A percentile compares a stretch with the other conserved stretches of the same genome.
Evolutionary conservation across 2,797 vertebrate species (phyloP).

Genomic region (Etheostoma nigrum): DNA sequence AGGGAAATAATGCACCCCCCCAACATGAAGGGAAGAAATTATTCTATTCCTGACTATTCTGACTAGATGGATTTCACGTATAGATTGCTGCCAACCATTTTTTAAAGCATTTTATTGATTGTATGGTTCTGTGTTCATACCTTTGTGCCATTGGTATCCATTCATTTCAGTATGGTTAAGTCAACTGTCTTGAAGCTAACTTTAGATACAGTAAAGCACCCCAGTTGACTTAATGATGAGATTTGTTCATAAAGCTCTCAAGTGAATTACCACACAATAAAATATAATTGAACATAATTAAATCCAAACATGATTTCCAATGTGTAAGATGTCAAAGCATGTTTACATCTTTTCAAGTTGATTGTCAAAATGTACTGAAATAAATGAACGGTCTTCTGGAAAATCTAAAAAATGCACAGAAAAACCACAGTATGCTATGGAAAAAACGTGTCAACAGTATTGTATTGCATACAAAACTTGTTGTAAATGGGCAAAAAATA

Average conservation of each 20-base stretch:
- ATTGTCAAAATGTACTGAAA: background rate
- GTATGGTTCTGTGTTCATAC: background rate
- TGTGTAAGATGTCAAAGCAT: background rate
- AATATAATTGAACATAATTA: background rate
- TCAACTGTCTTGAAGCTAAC: background rate
- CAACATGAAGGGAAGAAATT: slow-evolving; percentile 54
- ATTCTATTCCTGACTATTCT: slow-evolving; percentile 46
- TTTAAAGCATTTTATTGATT: background rate
- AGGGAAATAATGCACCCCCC: slow-evolving; percentile 64
- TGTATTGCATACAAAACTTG: background rate
- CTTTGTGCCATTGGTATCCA: background rate
- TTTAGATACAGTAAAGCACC: background rate
- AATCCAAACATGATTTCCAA: background rate
- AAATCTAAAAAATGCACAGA: background rate
- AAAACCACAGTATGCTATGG: background rate
- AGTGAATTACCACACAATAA: background rate
- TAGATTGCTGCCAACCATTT: slow-evolving; percentile 1
- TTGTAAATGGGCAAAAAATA: background rate
- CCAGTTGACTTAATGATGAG: background rate
- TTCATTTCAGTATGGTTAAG: background rate
- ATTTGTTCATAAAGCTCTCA: background rate
- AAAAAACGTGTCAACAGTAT: background rate
- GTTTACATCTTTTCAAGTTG: background rate
- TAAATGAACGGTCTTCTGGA: background rate
- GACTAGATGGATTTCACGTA: slow-evolving; percentile 17